Percentiles rank a stretch among this genome's conserved stretches.
Conservation (phyloP, 2,113 vertebrate species). For the Rhea pennata region DNA sequence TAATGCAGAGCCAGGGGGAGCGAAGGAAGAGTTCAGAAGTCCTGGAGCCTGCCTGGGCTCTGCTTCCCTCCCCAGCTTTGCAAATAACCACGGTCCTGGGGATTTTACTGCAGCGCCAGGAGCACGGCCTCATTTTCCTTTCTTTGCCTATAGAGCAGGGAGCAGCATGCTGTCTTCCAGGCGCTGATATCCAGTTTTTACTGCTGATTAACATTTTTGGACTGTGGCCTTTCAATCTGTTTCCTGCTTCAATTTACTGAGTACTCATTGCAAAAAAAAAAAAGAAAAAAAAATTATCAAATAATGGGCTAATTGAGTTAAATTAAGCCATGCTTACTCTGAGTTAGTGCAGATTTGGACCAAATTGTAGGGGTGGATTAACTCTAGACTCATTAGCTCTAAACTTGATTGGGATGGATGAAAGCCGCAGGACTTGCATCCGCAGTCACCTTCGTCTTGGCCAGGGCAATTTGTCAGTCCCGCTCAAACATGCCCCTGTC, state of each 20-base stretch:
- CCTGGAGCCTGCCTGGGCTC: no score
- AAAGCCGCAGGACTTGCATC: neutral
- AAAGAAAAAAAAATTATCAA: neutral
- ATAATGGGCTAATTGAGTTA: fast-evolving
- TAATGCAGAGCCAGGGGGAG: no score
- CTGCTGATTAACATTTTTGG: neutral
- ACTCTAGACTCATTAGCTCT: neutral
- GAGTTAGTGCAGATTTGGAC: neutral
- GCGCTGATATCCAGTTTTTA: neutral
- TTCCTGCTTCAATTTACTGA: neutral
- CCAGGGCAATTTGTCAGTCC: no score
- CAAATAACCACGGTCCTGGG: neutral
- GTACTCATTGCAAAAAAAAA: neutral
- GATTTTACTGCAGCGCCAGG: fast-evolving
- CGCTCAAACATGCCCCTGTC: no score
- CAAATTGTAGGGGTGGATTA: neutral
- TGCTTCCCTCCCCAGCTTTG: no score
- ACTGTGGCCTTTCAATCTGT: neutral
- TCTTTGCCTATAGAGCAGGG: neutral
- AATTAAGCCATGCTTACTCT: neutral
- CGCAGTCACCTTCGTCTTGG: no score
- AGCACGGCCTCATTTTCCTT: neutral
- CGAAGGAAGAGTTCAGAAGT: no score
- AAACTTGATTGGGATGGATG: neutral
- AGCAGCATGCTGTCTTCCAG: neutral